These are phyloP conservation scores for Cossypha heuglini DNA, from an alignment of 2,797 vertebrate species.

Conservation along the genomic window DNA sequence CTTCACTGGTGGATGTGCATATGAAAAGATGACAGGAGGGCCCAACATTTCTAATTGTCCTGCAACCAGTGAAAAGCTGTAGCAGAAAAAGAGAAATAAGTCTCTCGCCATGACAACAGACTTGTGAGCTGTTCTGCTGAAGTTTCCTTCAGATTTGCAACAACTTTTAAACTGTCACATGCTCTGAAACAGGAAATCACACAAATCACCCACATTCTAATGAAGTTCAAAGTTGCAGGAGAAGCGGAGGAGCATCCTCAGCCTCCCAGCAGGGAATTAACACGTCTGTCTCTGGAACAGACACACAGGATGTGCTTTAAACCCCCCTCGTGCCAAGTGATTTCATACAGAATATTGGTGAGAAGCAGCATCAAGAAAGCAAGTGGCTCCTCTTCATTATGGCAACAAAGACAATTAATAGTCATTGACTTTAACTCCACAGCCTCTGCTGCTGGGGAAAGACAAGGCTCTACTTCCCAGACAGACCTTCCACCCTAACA, in stretches of 20 bases:
- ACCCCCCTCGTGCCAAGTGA: neutral
- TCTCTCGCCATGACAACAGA: neutral
- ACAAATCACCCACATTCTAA: neutral
- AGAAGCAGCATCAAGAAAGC: neutral
- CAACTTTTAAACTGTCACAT: neutral
- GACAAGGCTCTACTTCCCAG: neutral
- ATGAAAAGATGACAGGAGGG: fast-evolving
- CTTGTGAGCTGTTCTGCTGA: neutral
- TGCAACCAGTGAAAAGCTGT: neutral
- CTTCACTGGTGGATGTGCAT: too few relatives aligned
- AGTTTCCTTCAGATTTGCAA: neutral
- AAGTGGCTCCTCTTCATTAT: neutral
- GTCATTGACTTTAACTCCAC: neutral
- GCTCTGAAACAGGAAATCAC: neutral
- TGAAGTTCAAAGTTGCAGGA: neutral
- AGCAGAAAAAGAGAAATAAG: neutral
- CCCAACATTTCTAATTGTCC: neutral
- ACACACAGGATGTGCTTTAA: neutral
- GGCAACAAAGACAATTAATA: neutral
- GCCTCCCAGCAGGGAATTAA: neutral
- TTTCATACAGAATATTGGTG: neutral
- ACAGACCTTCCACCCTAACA: fast-evolving
- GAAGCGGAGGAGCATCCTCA: neutral
- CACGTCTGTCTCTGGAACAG: neutral
- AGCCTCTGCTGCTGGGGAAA: neutral